phyloP scores from a whole-genome alignment of 1,140 invertebrate genomes.

The Aphelenchoides besseyi region DNA sequence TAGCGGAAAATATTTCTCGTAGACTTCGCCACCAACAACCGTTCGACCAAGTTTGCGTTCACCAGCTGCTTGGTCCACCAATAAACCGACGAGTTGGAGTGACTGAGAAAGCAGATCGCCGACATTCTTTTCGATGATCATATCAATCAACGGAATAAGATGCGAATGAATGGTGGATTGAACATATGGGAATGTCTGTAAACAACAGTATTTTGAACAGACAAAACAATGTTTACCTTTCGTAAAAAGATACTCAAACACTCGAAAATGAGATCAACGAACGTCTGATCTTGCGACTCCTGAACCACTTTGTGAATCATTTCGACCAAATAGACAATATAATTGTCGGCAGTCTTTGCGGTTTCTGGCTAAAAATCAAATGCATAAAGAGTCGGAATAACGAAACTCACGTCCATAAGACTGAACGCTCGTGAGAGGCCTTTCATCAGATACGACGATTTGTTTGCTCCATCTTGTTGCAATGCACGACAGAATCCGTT shows the following conservation, averaged over 20 bases:
- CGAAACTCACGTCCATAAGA: constrained; percentile 40
- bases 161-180: constrained; percentile 23
- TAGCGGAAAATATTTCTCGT: constrained; percentile 82
- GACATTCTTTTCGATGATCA: constrained; percentile 38
- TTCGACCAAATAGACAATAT: constrained; percentile 23
- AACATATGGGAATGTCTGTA: constrained; percentile 37
- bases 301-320: constrained; percentile 46
- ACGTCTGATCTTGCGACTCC: constrained; percentile 66
- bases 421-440: constrained; percentile 44
- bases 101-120: constrained; percentile 91
- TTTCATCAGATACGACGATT: constrained; percentile 47
- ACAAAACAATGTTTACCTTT: constrained; percentile 30
- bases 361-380: constrained; percentile 30
- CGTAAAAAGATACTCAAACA: constrained; percentile 63
- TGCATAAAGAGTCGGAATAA: not conserved
- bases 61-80: constrained; percentile 76
- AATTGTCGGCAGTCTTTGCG: constrained; percentile 32
- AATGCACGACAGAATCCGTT: constrained; percentile 43
- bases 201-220: constrained; percentile 11
- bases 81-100: constrained; percentile 87
- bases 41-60: constrained; percentile 47
- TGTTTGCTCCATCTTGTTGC: constrained; percentile 13
- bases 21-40: constrained; percentile 72
- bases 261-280: constrained; percentile 67
- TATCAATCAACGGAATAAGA: constrained; percentile 42